These are phyloP conservation scores for Synanthedon formicaeformis DNA, from an alignment of 2,888 invertebrate genomes.

Conservation along the genomic window DNA sequence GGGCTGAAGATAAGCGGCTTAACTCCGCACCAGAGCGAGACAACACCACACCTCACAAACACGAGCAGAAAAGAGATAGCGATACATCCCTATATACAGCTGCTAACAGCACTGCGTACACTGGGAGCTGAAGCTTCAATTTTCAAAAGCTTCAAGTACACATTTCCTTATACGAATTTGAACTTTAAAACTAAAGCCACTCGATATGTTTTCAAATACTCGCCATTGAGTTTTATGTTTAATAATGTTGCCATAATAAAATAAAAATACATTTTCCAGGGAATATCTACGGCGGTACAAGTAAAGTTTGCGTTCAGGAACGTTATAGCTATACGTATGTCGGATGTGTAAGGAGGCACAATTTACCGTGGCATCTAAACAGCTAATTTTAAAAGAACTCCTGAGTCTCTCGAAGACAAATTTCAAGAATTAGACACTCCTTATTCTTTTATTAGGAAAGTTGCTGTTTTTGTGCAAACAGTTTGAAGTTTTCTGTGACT, in stretches of 20 bases:
- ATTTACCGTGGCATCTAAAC: conserved; percentile 54
- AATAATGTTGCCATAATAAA: conserved; percentile 34
- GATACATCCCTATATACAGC: conserved; percentile 54
- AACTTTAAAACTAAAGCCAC: neutral
- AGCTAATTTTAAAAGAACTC: conserved; percentile 62
- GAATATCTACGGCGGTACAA: conserved; percentile 62
- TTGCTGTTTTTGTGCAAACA: too few relatives aligned
- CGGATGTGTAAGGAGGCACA: conserved; percentile 28
- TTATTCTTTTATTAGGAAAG: too few relatives aligned
- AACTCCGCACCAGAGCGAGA: conserved; percentile 53
- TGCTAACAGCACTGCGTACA: conserved; percentile 54
- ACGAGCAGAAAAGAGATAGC: conserved; percentile 26
- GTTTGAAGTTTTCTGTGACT: too few relatives aligned
- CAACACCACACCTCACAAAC: conserved; percentile 14
- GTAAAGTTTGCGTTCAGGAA: conserved; percentile 54
- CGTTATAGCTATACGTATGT: conserved; percentile 33
- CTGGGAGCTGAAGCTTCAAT: conserved; percentile 19
- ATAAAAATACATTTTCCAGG: conserved; percentile 68
- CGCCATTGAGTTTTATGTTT: conserved; percentile 19
- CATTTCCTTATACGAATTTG: conserved; percentile 11
- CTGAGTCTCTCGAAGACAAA: conserved; percentile 20
- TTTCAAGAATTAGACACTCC: conserved; percentile 19
- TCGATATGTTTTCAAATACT: conserved; percentile 16
- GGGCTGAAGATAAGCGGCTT: conserved; percentile 69
- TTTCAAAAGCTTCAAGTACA: conserved; percentile 27